Conservation (phyloP, 2,888 invertebrate species). For the Xylota sylvarum region DNA sequence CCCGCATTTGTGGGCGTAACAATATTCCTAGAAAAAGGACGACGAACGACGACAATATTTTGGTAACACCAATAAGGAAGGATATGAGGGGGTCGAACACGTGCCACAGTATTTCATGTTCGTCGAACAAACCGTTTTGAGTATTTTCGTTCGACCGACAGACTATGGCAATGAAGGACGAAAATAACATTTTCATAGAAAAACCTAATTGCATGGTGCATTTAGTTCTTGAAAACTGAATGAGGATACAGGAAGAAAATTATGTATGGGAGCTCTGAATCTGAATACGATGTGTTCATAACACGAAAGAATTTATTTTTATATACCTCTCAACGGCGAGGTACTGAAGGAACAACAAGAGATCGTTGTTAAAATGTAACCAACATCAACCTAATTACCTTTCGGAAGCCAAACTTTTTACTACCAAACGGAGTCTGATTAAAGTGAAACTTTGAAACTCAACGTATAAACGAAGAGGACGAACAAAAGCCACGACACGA, state of each 20-base stretch:
- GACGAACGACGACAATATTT: constrained; percentile 26
- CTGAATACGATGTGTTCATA: neutral
- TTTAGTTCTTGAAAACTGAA: neutral
- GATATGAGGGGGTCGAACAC: constrained; percentile 3
- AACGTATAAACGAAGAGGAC: neutral
- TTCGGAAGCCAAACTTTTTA: neutral
- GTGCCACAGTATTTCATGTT: constrained; percentile 21
- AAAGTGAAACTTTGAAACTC: neutral
- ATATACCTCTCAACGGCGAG: neutral
- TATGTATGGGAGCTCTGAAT: too few relatives aligned
- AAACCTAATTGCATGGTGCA: neutral
- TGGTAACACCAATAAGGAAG: neutral
- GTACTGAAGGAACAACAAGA: neutral
- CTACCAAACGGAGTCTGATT: neutral
- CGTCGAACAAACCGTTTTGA: constrained; percentile 7
- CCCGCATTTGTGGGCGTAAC: neutral
- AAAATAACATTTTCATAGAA: neutral
- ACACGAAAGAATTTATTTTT: neutral
- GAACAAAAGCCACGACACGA: constrained; percentile 1
- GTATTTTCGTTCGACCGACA: neutral
- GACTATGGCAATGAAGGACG: neutral
- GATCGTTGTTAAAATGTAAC: neutral
- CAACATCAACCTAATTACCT: constrained; percentile 1
- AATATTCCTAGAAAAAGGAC: constrained; percentile 7
- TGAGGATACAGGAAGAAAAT: too few relatives aligned